A percentile compares a stretch with the other conserved stretches of the same genome.
Conservation (phyloP, 2,113 vertebrate species). For the Furnarius figulus region DNA sequence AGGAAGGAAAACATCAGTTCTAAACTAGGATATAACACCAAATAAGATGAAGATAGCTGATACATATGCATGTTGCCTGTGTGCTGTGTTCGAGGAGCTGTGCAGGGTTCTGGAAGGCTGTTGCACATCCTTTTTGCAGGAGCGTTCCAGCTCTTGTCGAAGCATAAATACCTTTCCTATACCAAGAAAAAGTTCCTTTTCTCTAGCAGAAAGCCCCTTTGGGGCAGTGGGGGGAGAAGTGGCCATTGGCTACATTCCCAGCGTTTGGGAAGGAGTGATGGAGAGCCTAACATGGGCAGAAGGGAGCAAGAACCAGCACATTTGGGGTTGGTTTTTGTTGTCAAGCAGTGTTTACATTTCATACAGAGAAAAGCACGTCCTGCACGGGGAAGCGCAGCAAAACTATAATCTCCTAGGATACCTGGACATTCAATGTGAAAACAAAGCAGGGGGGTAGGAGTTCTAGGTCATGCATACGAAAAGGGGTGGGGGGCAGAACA, state of each 20-base stretch:
- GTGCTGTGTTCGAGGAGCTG: not conserved
- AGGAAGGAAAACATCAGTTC: not conserved
- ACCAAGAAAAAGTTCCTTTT: not conserved
- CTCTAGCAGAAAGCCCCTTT: not conserved
- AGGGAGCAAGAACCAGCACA: not conserved
- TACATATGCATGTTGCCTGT: constrained; percentile 14
- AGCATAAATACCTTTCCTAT: not conserved
- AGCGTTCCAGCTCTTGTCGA: not conserved
- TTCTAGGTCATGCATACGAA: constrained; percentile 8
- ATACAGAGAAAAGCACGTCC: constrained; percentile 13
- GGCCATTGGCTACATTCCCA: not conserved
- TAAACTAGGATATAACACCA: not conserved
- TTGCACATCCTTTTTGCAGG: not conserved
- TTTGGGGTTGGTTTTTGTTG: not conserved
- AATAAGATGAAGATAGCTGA: not conserved
- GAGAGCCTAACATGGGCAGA: not conserved
- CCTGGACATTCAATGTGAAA: not conserved
- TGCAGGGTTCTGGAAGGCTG: not conserved
- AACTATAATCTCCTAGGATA: constrained; percentile 29
- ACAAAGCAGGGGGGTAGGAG: not conserved
- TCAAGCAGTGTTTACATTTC: constrained; percentile 32
- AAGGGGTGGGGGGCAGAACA: not conserved
- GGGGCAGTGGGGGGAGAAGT: not conserved
- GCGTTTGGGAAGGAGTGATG: not conserved
- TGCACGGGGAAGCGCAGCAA: constrained; percentile 40